Conservation (phyloP, 2,113 vertebrate genomes). For the Archilochus colubris region DNA sequence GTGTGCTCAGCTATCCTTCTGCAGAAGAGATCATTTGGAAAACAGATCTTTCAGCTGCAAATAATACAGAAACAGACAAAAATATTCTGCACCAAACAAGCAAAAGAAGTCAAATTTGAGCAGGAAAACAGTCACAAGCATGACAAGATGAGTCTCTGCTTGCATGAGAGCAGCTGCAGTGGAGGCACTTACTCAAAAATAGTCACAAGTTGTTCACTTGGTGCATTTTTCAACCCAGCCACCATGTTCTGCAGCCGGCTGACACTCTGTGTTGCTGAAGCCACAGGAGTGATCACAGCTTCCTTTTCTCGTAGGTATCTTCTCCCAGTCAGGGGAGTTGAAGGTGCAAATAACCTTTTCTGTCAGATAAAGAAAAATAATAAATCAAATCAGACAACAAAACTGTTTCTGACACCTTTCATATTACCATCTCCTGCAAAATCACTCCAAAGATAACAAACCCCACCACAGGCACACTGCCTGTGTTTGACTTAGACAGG, state of each 20-base stretch:
- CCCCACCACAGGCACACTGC: rapidly evolving
- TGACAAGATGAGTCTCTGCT: neutral
- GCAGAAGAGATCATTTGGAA: neutral
- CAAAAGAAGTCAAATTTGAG: neutral
- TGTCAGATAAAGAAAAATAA: constrained; percentile 43
- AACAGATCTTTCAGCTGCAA: neutral
- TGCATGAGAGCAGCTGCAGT: neutral
- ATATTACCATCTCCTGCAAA: neutral
- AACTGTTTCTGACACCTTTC: neutral
- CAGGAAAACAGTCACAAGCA: neutral
- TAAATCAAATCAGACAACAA: neutral
- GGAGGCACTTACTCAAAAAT: constrained; percentile 84
- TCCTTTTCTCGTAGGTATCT: constrained; percentile 94
- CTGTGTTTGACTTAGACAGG: too few species aligned
- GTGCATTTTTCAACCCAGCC: constrained; percentile 84
- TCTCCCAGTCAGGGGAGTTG: constrained; percentile 94
- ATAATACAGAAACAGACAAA: neutral
- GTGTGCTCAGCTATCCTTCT: neutral
- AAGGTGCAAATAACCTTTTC: constrained; percentile 89
- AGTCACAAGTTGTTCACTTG: constrained; percentile 84
- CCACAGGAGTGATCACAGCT: constrained; percentile 88
- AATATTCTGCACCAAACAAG: neutral
- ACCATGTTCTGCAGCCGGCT: constrained; percentile 92
- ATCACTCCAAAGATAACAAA: neutral
- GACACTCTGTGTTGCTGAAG: constrained; percentile 95